A percentile compares a stretch with the other conserved stretches of the same genome.
Evolutionary conservation across 1,140 invertebrate species (phyloP).

Genomic region (Drosophila persimilis): DNA sequence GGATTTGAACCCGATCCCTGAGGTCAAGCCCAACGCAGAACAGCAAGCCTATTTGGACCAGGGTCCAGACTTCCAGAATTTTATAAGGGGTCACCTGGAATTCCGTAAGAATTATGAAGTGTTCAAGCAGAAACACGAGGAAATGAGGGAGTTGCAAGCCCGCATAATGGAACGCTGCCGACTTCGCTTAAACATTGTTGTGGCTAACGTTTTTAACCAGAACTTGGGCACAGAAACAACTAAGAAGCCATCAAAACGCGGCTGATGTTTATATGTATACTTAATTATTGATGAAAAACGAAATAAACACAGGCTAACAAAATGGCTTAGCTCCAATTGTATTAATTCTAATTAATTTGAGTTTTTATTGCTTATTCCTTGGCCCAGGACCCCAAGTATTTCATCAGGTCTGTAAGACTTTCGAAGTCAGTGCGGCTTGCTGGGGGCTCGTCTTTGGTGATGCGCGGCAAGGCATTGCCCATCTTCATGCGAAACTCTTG

Average conservation of each 20-base stretch:
- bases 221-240: constrained; percentile 3
- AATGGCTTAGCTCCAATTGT: no score
- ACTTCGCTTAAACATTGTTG: background rate
- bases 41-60: constrained; percentile 48
- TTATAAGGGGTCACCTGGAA: constrained; percentile 36
- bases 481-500: constrained; percentile 89
- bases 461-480: constrained; percentile 88
- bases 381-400: constrained; percentile 87
- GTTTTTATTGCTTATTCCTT: constrained; percentile 61
- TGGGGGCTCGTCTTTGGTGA: constrained; percentile 92
- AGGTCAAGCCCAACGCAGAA: constrained; percentile 32
- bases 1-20: background rate
- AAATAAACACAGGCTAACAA: no score
- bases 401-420: constrained; percentile 91
- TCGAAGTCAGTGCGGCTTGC: constrained; percentile 94
- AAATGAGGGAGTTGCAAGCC: constrained; percentile 32
- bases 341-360: constrained; percentile 9
- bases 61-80: constrained; percentile 54
- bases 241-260: no score
- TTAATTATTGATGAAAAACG: no score
- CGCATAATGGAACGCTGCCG: constrained; percentile 20
- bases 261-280: no score
- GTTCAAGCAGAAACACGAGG: constrained; percentile 32
- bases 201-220: background rate
- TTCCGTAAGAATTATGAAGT: constrained; percentile 40